A percentile compares a stretch with the other conserved stretches of the same genome.
These are phyloP conservation scores for Cladorhizidae sp. DNA, from an alignment of 37 sponge, comb jelly and placozoan species.

Conservation along the genomic window DNA sequence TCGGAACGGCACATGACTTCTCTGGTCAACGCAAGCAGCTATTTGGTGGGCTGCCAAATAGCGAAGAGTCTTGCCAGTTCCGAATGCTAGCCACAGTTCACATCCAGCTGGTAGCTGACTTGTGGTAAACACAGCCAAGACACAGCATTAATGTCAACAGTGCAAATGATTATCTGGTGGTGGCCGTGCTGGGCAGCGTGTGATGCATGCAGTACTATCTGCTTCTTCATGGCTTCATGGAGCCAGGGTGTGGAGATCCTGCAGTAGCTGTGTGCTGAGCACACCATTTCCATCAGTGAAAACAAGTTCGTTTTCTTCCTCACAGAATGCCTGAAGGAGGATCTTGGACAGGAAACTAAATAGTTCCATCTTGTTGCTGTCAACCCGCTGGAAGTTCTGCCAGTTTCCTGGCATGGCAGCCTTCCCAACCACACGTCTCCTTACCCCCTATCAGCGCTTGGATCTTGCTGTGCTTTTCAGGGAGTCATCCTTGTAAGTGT, in stretches of 20 bases:
- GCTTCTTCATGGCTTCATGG: conserved; percentile 62
- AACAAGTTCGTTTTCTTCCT: background rate
- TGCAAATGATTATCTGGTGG: conserved; percentile 4
- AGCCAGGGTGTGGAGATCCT: conserved; percentile 1
- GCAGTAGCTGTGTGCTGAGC: background rate
- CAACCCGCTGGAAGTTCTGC: background rate
- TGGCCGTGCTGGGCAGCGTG: conserved; percentile 38
- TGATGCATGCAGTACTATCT: conserved; percentile 25
- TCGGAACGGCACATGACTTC: background rate
- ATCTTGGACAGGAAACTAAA: conserved; percentile 4
- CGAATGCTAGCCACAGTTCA: conserved; percentile 39
- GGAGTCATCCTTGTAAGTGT: conserved; percentile 12
- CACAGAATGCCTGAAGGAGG: too few relatives aligned
- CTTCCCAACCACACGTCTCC: conserved; percentile 23
- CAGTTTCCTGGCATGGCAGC: conserved; percentile 39
- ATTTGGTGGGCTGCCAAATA: too few relatives aligned
- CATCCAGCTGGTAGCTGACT: background rate
- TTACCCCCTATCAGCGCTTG: conserved; percentile 45
- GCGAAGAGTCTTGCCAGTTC: conserved; percentile 3
- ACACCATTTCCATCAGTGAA: background rate
- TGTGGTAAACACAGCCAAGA: conserved; percentile 1
- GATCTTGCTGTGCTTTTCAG: too few relatives aligned
- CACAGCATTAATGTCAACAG: conserved; percentile 35
- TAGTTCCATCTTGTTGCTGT: background rate
- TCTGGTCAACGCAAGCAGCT: conserved; percentile 8